Conservation (phyloP, 2,113 vertebrate genomes). For the Arizona elegans region DNA sequence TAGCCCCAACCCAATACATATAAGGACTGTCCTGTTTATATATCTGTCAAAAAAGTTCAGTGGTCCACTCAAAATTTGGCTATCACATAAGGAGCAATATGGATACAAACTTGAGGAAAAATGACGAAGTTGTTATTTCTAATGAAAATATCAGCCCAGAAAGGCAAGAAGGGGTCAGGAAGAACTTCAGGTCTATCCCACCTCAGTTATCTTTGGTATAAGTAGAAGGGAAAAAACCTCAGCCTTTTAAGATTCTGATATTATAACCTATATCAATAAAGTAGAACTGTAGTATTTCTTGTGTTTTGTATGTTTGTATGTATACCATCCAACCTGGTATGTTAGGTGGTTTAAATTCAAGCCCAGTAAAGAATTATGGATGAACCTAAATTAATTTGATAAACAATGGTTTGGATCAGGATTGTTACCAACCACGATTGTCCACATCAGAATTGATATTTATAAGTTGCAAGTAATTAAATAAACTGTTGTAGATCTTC, state of each 20-base stretch:
- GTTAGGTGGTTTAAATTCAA: not conserved
- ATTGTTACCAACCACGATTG: not conserved
- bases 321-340: not conserved
- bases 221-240: not conserved
- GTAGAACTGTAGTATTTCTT: not conserved
- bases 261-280: not conserved
- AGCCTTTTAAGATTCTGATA: not conserved
- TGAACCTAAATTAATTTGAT: not conserved
- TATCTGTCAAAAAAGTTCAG: not conserved
- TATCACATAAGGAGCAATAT: not conserved
- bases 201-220: not conserved
- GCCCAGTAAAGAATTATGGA: not conserved
- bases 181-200: not conserved
- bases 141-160: not conserved
- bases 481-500: not conserved
- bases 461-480: not conserved
- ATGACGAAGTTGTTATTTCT: not conserved
- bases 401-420: not conserved
- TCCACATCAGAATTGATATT: not conserved
- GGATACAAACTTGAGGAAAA: not conserved
- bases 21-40: not conserved
- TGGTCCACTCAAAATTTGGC: not conserved
- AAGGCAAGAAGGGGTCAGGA: not conserved
- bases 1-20: not conserved
- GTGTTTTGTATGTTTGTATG: not conserved